These are phyloP conservation scores for Phenacoccus solenopsis DNA, from an alignment of 1,140 invertebrate species.

Conservation along the genomic window DNA sequence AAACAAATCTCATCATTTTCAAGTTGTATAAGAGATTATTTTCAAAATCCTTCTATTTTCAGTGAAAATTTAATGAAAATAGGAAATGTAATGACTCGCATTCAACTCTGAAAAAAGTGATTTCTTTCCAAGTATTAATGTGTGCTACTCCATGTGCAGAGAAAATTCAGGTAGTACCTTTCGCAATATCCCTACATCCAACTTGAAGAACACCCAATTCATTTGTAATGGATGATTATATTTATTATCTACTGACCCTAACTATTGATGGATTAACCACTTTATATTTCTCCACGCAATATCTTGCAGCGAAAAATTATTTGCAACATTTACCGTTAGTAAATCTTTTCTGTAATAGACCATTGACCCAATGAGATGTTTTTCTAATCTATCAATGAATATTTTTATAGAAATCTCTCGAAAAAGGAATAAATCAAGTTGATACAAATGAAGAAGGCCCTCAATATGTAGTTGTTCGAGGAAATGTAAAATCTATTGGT, in stretches of 20 bases:
- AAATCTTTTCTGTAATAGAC: neutral
- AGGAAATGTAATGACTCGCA: too few relatives aligned
- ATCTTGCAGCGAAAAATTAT: neutral
- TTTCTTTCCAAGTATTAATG: too few relatives aligned
- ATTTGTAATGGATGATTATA: neutral
- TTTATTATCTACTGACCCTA: neutral
- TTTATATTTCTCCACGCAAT: neutral
- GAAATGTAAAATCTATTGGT: slow-evolving; percentile 55
- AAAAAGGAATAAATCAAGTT: slow-evolving; percentile 30
- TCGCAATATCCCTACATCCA: too few relatives aligned
- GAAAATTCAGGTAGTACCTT: too few relatives aligned
- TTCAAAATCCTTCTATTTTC: too few relatives aligned
- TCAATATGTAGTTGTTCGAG: slow-evolving; percentile 55
- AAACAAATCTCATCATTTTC: too few relatives aligned
- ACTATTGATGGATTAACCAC: neutral
- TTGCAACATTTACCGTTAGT: neutral
- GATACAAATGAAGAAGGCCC: slow-evolving; percentile 45
- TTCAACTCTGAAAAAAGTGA: too few relatives aligned
- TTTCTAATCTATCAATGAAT: neutral
- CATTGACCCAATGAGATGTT: neutral
- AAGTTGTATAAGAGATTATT: too few relatives aligned
- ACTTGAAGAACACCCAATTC: too few relatives aligned
- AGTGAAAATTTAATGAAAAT: too few relatives aligned
- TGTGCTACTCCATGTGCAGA: too few relatives aligned
- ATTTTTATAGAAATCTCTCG: neutral